A percentile compares a stretch with the other conserved stretches of the same genome.
Conservation (phyloP, 2,888 invertebrate genomes). For the Sipha maydis region DNA sequence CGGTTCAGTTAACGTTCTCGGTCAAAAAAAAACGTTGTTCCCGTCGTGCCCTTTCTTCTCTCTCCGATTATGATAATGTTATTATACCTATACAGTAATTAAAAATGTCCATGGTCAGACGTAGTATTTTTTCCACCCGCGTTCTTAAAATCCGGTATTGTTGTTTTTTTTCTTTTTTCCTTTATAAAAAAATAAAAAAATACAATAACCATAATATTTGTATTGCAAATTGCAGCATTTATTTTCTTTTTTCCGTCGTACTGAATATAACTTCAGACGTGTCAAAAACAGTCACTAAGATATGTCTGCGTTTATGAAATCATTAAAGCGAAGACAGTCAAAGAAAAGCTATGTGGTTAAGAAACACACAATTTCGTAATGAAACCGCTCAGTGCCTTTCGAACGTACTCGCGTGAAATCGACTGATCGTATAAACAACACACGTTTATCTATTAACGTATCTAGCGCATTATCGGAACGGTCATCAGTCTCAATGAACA, state of each 20-base stretch:
- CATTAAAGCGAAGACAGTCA: background rate
- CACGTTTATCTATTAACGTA: too few species aligned
- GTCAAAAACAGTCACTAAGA: slow-evolving; percentile 18
- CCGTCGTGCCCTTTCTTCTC: background rate
- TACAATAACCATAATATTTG: background rate
- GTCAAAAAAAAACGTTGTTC: slow-evolving; percentile 29
- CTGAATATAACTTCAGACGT: slow-evolving; percentile 24
- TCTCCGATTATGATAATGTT: background rate
- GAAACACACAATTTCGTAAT: too few species aligned
- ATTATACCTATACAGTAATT: slow-evolving; percentile 38
- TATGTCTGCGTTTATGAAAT: background rate
- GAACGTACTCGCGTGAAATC: too few species aligned
- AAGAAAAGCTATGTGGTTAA: slow-evolving; percentile 16
- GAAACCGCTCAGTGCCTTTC: too few species aligned
- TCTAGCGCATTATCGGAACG: too few species aligned
- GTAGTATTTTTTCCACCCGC: background rate
- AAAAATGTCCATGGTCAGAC: slow-evolving; percentile 19
- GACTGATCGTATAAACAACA: too few species aligned
- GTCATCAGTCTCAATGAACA: too few species aligned
- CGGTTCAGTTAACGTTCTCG: slow-evolving; percentile 25
- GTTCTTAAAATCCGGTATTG: background rate
- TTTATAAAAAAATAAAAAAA: too few species aligned
- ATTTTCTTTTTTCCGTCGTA: background rate
- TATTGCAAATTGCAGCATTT: background rate
- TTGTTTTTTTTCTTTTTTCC: background rate